Evolutionary conservation across 2,797 vertebrate species (phyloP), one percentile per base, ranked within the genome.

Genomic region (Mus spretus): DNA sequence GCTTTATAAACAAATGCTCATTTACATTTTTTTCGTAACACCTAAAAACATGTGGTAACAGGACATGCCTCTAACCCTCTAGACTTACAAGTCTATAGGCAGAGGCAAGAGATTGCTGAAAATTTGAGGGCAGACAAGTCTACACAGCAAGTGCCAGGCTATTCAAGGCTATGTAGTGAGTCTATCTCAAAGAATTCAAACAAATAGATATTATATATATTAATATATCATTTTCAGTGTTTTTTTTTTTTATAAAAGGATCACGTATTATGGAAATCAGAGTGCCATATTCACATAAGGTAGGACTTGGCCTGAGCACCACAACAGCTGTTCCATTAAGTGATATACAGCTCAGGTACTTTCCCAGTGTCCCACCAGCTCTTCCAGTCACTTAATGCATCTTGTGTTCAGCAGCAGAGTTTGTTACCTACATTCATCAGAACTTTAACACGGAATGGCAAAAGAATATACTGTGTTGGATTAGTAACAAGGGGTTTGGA

Each of bases 371-470:
- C 63, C 70, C 37, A 77, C 8, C 82, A 22, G 47, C 14, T 50
- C 24, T 50, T 59, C 11, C 7, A 6, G 92, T 91, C 44, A 57
- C 8, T 93, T 40, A 57, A 59, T 75, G 13, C n/a, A 37, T 79
- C 28, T 83, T 11, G 3, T 90, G 94, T 98, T 98, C 31, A 97
- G 97, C 97, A 98, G 97, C 91, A 90, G 97, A 96, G 96, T 97
- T 97, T 75, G 98, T 98, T 98, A 96, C 81, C 82, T 6, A 86
- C 90, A 91, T 97, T 98, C 97, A 95, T 81, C 97, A 98, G 83
- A 88, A 95, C 91, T 93, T 97, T 97, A 98, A 97, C 97, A 98
- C 94, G 96, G 77, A 98, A 98, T 98, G 93, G 72, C 98, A 98
- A 95, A 95, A 91, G 90, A 97, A 97, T 93, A 95, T 97, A 97